A percentile compares a stretch with the other conserved stretches of the same genome.
Conservation (phyloP, 2,797 vertebrate genomes). For the Pantherophis alleghaniensis region DNA sequence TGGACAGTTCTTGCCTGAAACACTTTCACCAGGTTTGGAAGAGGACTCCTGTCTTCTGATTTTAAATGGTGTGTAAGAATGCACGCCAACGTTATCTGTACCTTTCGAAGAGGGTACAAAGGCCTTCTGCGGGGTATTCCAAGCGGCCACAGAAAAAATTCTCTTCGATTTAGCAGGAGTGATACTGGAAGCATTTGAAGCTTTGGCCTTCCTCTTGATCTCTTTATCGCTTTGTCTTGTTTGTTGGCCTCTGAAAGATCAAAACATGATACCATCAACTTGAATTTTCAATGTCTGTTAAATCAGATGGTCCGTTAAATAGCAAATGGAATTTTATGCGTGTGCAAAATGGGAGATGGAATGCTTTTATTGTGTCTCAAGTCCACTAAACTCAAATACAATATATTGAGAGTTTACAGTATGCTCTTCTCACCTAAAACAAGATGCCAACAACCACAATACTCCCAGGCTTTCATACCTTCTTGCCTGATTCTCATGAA, state of each 20-base stretch:
- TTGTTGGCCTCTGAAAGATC: slow-evolving; percentile 1
- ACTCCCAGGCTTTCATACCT: background rate
- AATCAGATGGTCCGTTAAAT: background rate
- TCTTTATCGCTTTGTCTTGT: background rate
- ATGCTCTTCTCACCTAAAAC: background rate
- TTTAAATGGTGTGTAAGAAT: background rate
- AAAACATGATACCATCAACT: background rate
- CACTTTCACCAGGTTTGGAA: background rate
- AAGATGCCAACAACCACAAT: background rate
- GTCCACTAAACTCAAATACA: background rate
- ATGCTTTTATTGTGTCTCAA: background rate
- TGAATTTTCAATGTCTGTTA: background rate
- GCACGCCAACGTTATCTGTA: background rate
- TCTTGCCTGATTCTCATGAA: background rate
- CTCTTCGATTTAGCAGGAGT: background rate
- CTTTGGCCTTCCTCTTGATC: background rate
- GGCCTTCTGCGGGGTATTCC: background rate
- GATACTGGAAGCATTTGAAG: background rate
- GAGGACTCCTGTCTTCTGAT: background rate
- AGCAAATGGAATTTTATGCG: background rate
- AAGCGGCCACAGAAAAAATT: background rate
- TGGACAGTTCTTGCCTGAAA: background rate
- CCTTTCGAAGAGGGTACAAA: background rate
- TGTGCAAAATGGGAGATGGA: background rate
- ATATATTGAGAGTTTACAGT: background rate